phyloP scores from a whole-genome alignment of 2,888 invertebrate species.

The Drosophila testacea region DNA sequence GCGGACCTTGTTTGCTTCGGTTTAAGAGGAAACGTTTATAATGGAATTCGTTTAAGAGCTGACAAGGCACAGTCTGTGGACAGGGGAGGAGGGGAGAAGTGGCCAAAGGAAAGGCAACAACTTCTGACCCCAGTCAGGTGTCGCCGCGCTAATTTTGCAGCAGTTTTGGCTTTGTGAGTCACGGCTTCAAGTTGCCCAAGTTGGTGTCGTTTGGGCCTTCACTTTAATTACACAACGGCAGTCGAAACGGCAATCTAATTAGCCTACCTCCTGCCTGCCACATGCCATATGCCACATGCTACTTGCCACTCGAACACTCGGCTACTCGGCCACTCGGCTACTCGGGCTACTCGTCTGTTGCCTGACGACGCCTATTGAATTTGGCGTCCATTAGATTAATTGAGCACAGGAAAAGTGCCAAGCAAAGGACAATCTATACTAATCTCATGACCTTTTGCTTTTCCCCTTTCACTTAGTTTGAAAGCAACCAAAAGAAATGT shows the following conservation, averaged over 20 bases:
- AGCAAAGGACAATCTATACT: constrained; percentile 21
- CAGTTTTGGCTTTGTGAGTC: constrained; percentile 39
- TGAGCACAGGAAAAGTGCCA: constrained; percentile 40
- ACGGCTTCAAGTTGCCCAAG: constrained; percentile 18
- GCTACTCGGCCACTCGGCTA: neutral
- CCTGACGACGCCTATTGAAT: constrained; percentile 45
- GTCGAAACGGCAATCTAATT: constrained; percentile 69
- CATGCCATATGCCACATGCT: neutral
- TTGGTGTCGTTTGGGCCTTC: constrained; percentile 30
- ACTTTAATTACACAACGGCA: constrained; percentile 64
- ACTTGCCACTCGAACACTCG: neutral
- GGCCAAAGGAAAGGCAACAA: neutral
- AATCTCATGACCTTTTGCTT: constrained; percentile 23
- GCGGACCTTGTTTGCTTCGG: constrained; percentile 58
- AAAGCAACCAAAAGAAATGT: too few relatives aligned
- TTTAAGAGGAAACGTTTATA: constrained; percentile 79
- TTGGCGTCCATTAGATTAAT: constrained; percentile 59
- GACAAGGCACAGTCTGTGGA: constrained; percentile 30
- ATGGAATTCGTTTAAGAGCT: constrained; percentile 73
- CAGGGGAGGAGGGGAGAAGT: neutral
- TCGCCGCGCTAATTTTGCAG: constrained; percentile 56
- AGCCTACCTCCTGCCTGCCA: constrained; percentile 43
- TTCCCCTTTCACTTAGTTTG: neutral
- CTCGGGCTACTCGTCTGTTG: constrained; percentile 18
- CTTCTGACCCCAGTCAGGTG: constrained; percentile 27